A percentile compares a stretch with the other conserved stretches of the same genome.
phyloP scores from a whole-genome alignment of 1,140 invertebrate genomes.

The Hirudo medicinalis region DNA sequence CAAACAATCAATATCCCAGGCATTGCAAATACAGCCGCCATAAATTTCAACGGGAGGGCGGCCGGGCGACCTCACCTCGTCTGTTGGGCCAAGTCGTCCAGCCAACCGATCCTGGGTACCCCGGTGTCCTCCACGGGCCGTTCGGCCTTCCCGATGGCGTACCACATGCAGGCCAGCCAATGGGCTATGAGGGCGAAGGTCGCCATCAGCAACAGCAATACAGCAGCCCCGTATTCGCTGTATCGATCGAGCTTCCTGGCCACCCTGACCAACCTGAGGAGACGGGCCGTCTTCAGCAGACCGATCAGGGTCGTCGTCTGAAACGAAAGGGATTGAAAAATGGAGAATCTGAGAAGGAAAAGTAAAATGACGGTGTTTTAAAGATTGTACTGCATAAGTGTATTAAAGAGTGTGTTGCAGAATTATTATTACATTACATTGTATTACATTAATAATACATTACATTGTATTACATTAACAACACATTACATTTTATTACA shows the following conservation, averaged over 20 bases:
- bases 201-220: slow-evolving; percentile 87
- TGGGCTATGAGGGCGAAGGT: slow-evolving; percentile 96
- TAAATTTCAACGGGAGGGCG: neutral
- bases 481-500: too few relatives aligned
- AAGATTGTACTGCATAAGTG: too few relatives aligned
- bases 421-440: too few relatives aligned
- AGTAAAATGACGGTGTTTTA: too few relatives aligned
- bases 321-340: slow-evolving; percentile 44
- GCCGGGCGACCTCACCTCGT: too few relatives aligned
- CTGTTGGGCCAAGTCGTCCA: slow-evolving; percentile 64
- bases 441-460: too few relatives aligned
- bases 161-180: slow-evolving; percentile 98
- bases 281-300: slow-evolving; percentile 85
- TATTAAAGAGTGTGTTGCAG: too few relatives aligned
- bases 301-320: slow-evolving; percentile 97
- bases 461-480: too few relatives aligned
- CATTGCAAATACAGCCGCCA: too few relatives aligned
- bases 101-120: slow-evolving; percentile 70
- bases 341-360: slow-evolving; percentile 44
- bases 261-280: slow-evolving; percentile 84
- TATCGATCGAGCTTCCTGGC: slow-evolving; percentile 95
- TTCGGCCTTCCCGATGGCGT: slow-evolving; percentile 64
- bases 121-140: neutral
- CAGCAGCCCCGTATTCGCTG: slow-evolving; percentile 95
- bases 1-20: too few relatives aligned